Evolutionary conservation across 2,113 vertebrate genomes (phyloP).

Genomic region (Psephotus haematonotus): DNA sequence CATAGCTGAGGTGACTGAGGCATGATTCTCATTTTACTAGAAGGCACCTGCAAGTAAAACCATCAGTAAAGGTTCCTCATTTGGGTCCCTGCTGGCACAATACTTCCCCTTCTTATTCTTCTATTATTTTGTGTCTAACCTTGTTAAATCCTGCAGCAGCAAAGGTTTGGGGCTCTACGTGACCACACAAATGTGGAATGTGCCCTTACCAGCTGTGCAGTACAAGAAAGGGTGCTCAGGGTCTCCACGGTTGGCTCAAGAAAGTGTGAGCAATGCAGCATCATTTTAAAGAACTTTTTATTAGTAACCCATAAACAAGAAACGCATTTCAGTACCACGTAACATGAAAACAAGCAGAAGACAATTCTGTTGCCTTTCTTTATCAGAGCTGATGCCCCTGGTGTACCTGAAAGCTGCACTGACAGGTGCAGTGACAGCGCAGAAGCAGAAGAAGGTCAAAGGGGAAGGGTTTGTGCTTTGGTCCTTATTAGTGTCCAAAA

Average conservation of each 20-base stretch:
- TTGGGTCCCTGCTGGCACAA: neutral
- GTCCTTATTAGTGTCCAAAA: neutral
- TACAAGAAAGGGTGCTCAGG: accelerated
- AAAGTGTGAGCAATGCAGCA: accelerated
- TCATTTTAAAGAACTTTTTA: conserved; percentile 16
- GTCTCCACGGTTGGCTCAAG: neutral
- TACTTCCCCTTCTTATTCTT: neutral
- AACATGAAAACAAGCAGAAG: conserved; percentile 12
- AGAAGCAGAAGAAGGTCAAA: neutral
- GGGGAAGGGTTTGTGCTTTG: neutral
- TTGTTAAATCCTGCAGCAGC: neutral
- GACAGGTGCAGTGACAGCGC: neutral
- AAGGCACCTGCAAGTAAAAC: neutral
- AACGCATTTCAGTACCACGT: neutral
- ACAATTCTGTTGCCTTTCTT: neutral
- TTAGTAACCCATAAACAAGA: conserved; percentile 32
- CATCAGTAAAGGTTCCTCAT: neutral
- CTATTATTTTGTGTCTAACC: neutral
- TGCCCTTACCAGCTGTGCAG: neutral
- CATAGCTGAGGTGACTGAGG: neutral
- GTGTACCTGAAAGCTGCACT: neutral
- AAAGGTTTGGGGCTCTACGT: neutral
- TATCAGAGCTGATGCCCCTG: neutral
- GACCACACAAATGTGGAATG: neutral
- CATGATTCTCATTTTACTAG: neutral